Base-by-base conservation (phyloP, 53 echinoderm and acorn worm species). In the Crossaster papposus region DNA sequence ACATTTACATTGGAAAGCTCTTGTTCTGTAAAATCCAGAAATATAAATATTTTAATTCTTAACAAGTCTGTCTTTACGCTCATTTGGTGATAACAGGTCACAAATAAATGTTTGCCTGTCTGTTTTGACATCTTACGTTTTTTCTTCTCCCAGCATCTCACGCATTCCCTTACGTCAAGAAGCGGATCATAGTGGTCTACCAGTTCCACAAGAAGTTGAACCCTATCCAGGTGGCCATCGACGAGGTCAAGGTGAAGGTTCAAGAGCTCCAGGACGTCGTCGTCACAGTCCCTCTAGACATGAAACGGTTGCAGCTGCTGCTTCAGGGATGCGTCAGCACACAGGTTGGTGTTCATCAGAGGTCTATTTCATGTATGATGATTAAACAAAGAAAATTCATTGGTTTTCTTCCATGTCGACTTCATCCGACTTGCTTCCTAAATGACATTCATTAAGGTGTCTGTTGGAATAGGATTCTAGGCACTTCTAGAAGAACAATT, bases 281-380 rank as follows among this genome's bases (percentile, higher is more conserved):
- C 53, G 68, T 63, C 24, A 77, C 80, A 2, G 93, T 93, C 4
- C 22, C 85, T 0, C 80, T 90, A 37, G 96, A 99, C 78, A 94
- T 99, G 96, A 96, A 94, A 82, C 85, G 93, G 79, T 80, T 99
- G 30, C 99, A 99, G 83, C 96, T 99, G 18, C 85, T 96, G 37
- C 89, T 99, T 8, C 99, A 99, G 85, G 99, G 99, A 37, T 96
- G 96, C 84, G 99, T 99, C 72, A 99, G 99, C 91, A 96, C 94
- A 30, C 94, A 94, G 96, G 99, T 99, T 38, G 92, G 81, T 80
- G 9, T 30, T 14, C 18, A 35, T 63, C 6, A 23, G 24, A 18
- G n/a, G 20, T 32, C 81, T 81, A 33, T 58, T 87, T 75, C 77
- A 62, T 74, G 87, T 64, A 4, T 62, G 14, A 11, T 32, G n/a